Evolutionary conservation across 2,797 vertebrate species (phyloP).

Genomic region (Enteromius argenteus): DNA sequence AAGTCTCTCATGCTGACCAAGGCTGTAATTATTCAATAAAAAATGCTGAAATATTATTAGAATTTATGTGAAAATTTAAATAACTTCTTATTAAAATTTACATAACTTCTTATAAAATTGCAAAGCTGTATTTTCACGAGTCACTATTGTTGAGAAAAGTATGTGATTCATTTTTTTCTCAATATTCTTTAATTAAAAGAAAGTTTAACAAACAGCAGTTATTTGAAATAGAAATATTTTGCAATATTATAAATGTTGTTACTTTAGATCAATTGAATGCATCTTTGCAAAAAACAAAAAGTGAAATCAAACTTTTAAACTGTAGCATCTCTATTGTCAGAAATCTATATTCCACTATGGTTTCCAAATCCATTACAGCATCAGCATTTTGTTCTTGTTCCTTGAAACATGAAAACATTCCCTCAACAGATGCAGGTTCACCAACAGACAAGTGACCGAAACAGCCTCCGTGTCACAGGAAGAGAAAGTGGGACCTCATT

Average conservation of each 20-base stretch:
- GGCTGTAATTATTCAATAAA: neutral
- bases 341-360: neutral
- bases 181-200: neutral
- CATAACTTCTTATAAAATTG: too few relatives aligned
- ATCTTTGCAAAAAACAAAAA: neutral
- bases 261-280: neutral
- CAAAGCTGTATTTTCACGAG: too few relatives aligned
- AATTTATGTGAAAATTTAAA: neutral
- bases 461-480: conserved; percentile 63
- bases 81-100: neutral
- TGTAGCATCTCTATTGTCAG: neutral
- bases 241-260: neutral
- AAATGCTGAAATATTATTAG: neutral
- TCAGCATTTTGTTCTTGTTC: conserved; percentile 16
- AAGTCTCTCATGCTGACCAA: neutral
- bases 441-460: conserved; percentile 55
- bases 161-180: too few relatives aligned
- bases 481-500: conserved; percentile 56
- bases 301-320: neutral
- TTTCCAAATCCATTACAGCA: neutral
- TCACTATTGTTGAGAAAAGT: too few relatives aligned
- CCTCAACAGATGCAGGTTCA: conserved; percentile 47
- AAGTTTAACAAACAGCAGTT: neutral
- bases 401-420: conserved; percentile 14
- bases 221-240: neutral